Evolutionary conservation across 1,140 invertebrate genomes (phyloP).

Genomic region (Pseudomyrmex pallidus): DNA sequence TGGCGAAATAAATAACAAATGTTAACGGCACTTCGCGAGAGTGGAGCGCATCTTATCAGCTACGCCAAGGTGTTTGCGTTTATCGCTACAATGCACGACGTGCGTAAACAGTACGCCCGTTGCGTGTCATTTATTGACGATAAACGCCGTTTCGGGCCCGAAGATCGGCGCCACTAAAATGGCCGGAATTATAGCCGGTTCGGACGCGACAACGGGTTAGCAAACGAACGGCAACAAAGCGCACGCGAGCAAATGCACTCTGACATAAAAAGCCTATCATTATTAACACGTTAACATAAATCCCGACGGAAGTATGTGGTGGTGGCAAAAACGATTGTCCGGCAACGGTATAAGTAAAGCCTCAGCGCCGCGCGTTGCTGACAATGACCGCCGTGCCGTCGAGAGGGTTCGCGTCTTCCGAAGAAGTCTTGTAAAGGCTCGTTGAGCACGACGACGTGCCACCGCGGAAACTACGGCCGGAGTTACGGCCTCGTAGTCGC

Average conservation of each 20-base stretch:
- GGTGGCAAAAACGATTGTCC: constrained; percentile 71
- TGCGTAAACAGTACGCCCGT: constrained; percentile 21
- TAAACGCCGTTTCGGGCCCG: constrained; percentile 56
- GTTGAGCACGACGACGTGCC: constrained; percentile 71
- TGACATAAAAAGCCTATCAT: constrained; percentile 71
- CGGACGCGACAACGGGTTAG: constrained; percentile 9
- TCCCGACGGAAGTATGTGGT: constrained; percentile 18
- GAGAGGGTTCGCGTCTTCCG: constrained; percentile 32
- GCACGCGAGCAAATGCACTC: constrained; percentile 9
- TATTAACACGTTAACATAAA: constrained; percentile 76
- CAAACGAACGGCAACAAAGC: constrained; percentile 19
- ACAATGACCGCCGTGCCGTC: constrained; percentile 64
- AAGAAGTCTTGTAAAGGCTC: constrained; percentile 67
- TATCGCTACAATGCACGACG: constrained; percentile 65
- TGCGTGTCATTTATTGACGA: constrained; percentile 71
- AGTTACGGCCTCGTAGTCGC: constrained; percentile 63
- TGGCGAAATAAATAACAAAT: constrained; percentile 52
- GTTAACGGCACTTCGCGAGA: constrained; percentile 30
- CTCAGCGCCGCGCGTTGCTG: constrained; percentile 36
- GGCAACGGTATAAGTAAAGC: constrained; percentile 48
- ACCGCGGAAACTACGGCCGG: constrained; percentile 67
- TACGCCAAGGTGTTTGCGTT: constrained; percentile 31
- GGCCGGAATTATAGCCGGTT: constrained; percentile 59
- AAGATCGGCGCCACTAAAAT: constrained; percentile 66
- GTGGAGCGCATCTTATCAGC: constrained; percentile 53